Conservation (phyloP, 2,113 vertebrate genomes). For the Chamaetylas fuelleborni region DNA sequence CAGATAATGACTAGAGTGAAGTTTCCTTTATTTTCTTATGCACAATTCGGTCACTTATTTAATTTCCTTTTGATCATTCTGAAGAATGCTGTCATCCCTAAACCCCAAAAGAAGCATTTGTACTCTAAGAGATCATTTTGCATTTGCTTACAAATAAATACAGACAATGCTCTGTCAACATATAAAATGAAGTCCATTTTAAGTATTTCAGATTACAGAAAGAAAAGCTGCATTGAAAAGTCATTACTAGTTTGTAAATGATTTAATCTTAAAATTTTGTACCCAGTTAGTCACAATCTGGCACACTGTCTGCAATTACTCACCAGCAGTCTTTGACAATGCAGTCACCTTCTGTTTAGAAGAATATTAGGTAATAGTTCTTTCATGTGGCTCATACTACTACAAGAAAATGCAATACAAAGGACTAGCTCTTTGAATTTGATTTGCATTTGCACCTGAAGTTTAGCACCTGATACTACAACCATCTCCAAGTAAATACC, state of each 20-base stretch:
- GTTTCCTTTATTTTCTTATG: background rate
- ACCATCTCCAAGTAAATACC: conserved; percentile 57
- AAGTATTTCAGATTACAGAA: conserved; percentile 14
- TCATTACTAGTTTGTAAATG: conserved; percentile 66
- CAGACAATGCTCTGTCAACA: background rate
- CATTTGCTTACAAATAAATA: background rate
- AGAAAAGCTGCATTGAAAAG: conserved; percentile 62
- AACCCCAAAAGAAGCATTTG: background rate
- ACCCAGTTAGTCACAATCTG: conserved; percentile 68
- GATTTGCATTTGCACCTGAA: conserved; percentile 69
- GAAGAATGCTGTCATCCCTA: background rate
- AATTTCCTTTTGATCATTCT: background rate
- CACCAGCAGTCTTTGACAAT: conserved; percentile 70
- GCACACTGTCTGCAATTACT: conserved; percentile 60
- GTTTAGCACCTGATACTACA: conserved; percentile 63
- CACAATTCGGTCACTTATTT: background rate
- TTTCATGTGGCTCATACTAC: conserved; percentile 70
- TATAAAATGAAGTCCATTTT: background rate
- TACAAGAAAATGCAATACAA: conserved; percentile 65
- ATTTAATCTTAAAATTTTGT: conserved; percentile 60
- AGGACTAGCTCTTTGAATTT: conserved; percentile 62
- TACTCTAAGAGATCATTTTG: background rate
- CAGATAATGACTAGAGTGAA: background rate
- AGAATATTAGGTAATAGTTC: conserved; percentile 70
- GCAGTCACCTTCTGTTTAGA: conserved; percentile 66